Conservation (phyloP, 2,113 vertebrate genomes). For the Setophaga petechia region DNA sequence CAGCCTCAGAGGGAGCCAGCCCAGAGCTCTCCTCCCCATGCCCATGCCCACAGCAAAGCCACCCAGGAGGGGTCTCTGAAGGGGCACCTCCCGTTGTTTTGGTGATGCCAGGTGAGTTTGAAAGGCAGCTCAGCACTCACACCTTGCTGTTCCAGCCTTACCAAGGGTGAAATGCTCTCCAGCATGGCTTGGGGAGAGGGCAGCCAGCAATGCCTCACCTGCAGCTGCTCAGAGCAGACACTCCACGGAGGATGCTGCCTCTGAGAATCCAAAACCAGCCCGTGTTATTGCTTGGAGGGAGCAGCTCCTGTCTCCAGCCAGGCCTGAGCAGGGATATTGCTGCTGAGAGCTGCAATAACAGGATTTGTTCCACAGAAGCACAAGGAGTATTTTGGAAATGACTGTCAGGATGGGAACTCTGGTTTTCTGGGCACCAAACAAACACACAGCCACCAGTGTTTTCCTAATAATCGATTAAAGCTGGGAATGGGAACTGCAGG, state of each 20-base stretch:
- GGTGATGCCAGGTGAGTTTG: neutral
- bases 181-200: rapidly evolving
- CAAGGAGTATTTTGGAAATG: neutral
- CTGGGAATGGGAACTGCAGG: neutral
- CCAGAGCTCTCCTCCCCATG: too few relatives aligned
- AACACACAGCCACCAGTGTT: neutral
- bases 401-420: neutral
- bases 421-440: neutral
- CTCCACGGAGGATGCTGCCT: neutral
- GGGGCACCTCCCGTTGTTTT: rapidly evolving
- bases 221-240: neutral
- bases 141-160: neutral
- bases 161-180: rapidly evolving
- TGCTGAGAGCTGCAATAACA: neutral
- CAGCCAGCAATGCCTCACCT: rapidly evolving
- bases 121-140: neutral
- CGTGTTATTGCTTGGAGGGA: neutral
- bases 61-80: rapidly evolving
- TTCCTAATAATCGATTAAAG: neutral
- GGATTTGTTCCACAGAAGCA: neutral
- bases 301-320: neutral
- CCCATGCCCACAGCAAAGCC: neutral
- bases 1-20: neutral
- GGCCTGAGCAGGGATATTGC: neutral
- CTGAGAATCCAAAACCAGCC: neutral